Evolutionary conservation across 2,888 invertebrate species (phyloP).

Genomic region (Ichneumoninae sp.): DNA sequence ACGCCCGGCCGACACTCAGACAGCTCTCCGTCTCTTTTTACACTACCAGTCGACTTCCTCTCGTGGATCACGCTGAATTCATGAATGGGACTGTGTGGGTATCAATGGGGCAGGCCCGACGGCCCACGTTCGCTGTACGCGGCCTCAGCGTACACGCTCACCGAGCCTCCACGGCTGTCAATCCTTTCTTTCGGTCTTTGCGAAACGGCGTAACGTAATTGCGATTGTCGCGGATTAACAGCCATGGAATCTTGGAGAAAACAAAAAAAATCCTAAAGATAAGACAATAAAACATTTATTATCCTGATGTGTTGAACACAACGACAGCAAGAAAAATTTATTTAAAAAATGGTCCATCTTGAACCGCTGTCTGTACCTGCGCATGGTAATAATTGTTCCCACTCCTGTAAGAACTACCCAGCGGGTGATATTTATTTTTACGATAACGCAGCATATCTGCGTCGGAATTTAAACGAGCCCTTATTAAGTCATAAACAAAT

Average conservation of each 20-base stretch:
- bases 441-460: background rate
- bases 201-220: slow-evolving; percentile 2
- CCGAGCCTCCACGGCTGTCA: slow-evolving; percentile 35
- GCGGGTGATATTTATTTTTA: background rate
- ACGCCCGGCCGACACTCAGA: slow-evolving; percentile 41
- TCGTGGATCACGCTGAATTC: slow-evolving; percentile 78
- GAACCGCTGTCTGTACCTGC: background rate
- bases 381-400: too few species aligned
- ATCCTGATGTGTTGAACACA: too few species aligned
- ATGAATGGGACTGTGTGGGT: slow-evolving; percentile 80
- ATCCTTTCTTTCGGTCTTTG: slow-evolving; percentile 40
- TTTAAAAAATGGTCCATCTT: background rate
- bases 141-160: slow-evolving; percentile 17
- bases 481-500: background rate
- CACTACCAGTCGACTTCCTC: slow-evolving; percentile 74
- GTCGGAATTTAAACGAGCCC: background rate
- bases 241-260: background rate
- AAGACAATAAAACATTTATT: too few species aligned
- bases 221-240: background rate
- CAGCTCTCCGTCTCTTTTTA: slow-evolving; percentile 47
- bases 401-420: background rate
- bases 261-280: background rate
- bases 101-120: slow-evolving; percentile 77
- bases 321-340: background rate
- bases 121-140: slow-evolving; percentile 59